Conservation (phyloP, 2,797 vertebrate genomes). For the Leucoraja ocellata region DNA sequence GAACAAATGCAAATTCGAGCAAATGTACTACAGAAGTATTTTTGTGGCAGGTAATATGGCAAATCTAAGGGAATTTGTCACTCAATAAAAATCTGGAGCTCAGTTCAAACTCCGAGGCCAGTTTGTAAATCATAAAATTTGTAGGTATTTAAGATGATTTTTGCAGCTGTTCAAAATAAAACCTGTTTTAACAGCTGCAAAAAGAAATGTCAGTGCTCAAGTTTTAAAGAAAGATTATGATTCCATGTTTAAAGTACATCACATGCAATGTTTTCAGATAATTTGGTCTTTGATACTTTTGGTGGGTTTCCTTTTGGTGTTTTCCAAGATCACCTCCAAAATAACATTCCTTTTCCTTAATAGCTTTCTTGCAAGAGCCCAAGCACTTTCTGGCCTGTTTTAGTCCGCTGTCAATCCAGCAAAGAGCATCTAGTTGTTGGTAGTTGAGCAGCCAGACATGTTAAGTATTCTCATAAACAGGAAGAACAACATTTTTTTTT, state of each 20-base stretch:
- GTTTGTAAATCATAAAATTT: neutral
- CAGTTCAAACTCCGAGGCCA: neutral
- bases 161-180: constrained; percentile 19
- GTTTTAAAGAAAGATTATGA: neutral
- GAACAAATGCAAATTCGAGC: neutral
- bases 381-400: neutral
- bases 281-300: neutral
- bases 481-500: no score
- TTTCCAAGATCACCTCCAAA: neutral
- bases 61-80: neutral
- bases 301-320: neutral
- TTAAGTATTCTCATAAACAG: no score
- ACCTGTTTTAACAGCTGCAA: constrained; percentile 14
- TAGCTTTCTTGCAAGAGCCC: neutral
- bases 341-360: neutral
- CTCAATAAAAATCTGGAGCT: neutral
- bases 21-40: neutral
- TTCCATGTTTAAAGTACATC: neutral
- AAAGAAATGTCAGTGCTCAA: neutral
- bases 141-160: neutral
- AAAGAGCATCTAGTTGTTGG: no score
- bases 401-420: no score
- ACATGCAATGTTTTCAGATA: neutral
- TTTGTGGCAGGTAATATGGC: neutral
- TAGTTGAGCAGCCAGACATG: no score